These are phyloP conservation scores for Monodelphis domestica DNA, from an alignment of 2,797 vertebrate genomes.

Conservation along the genomic window DNA sequence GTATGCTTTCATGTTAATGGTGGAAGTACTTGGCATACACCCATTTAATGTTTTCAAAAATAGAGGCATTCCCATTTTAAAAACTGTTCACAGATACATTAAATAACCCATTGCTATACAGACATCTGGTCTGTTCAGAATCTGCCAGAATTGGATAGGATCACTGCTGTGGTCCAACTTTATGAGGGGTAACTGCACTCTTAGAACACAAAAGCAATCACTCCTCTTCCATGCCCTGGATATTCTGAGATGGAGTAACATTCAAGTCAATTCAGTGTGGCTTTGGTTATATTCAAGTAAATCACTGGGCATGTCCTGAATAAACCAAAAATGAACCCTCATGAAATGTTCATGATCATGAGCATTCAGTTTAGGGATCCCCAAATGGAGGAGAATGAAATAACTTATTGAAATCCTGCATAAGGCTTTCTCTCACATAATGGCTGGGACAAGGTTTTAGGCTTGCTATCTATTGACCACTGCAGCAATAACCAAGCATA, in stretches of 20 bases:
- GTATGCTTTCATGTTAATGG: conserved; percentile 46
- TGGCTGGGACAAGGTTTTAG: not conserved
- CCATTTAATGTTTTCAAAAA: conserved; percentile 80
- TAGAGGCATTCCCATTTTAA: conserved; percentile 79
- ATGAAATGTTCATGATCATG: not conserved
- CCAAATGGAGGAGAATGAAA: not conserved
- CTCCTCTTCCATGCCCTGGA: not conserved
- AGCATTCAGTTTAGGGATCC: not conserved
- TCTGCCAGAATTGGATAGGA: conserved; percentile 79
- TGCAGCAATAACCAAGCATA: not conserved
- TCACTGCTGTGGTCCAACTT: conserved; percentile 77
- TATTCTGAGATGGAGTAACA: conserved; percentile 35
- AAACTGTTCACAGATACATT: conserved; percentile 84
- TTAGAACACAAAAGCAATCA: conserved; percentile 36
- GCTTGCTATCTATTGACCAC: not conserved
- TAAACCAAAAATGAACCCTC: not conserved
- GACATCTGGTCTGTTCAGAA: conserved; percentile 84
- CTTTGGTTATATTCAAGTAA: not conserved
- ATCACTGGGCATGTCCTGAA: not conserved
- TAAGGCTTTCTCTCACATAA: not conserved
- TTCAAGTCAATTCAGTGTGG: not conserved
- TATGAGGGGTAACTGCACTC: conserved; percentile 71
- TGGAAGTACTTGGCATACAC: conserved; percentile 74
- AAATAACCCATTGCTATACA: conserved; percentile 84
- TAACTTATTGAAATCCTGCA: not conserved